Evolutionary conservation across 2,797 vertebrate species (phyloP).

Genomic region (Choloepus didactylus): DNA sequence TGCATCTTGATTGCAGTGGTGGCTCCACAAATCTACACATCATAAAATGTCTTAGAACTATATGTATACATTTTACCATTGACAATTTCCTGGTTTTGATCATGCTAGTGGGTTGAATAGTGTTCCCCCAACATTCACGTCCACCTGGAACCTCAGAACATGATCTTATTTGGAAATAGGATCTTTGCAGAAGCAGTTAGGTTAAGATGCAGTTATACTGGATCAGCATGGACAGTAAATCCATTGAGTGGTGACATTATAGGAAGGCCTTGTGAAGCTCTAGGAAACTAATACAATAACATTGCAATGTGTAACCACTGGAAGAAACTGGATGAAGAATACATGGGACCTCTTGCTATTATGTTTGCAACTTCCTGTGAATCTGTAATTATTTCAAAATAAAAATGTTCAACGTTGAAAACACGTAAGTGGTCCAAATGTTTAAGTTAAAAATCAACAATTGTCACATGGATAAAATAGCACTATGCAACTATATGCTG

Average conservation of each 20-base stretch:
- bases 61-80: conserved; percentile 10
- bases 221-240: too few relatives aligned
- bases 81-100: not conserved
- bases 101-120: not conserved
- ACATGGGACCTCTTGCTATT: not conserved
- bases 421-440: not conserved
- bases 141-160: too few relatives aligned
- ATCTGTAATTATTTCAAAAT: not conserved
- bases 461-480: not conserved
- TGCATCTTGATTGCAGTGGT: not conserved
- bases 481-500: not conserved
- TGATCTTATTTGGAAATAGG: too few relatives aligned
- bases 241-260: too few relatives aligned
- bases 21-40: not conserved
- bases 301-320: conserved; percentile 38
- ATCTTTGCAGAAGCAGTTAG: too few relatives aligned
- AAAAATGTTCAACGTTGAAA: not conserved
- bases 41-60: not conserved
- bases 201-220: too few relatives aligned
- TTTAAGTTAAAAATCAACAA: not conserved
- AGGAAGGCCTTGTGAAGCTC: too few relatives aligned
- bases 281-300: not conserved
- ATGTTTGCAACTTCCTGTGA: not conserved
- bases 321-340: not conserved
- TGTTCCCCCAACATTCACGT: too few relatives aligned